These are phyloP conservation scores for Telenomus remus DNA, from an alignment of 1,140 invertebrate genomes.

Conservation along the genomic window DNA sequence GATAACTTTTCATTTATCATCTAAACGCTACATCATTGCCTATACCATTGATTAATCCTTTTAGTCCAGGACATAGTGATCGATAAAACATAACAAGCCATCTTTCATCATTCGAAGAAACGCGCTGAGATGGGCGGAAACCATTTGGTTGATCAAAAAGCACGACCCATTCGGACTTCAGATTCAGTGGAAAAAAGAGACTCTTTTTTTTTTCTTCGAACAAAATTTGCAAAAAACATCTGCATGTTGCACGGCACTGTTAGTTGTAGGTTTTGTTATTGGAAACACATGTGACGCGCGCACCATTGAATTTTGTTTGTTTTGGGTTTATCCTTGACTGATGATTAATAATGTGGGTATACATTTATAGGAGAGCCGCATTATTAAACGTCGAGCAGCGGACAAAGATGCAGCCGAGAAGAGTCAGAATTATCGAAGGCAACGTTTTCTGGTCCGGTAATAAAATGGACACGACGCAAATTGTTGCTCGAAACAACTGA, in stretches of 20 bases:
- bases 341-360: slow-evolving; percentile 3
- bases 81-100: too few relatives aligned
- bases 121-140: too few relatives aligned
- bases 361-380: slow-evolving; percentile 15
- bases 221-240: too few relatives aligned
- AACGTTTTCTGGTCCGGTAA: slow-evolving; percentile 23
- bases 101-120: too few relatives aligned
- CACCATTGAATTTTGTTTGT: slow-evolving; percentile 4
- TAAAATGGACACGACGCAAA: slow-evolving; percentile 11
- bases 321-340: slow-evolving; percentile 1
- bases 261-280: background rate
- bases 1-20: background rate
- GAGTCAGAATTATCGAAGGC: slow-evolving; percentile 22
- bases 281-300: slow-evolving; percentile 14
- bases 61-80: background rate
- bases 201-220: too few relatives aligned
- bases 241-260: too few relatives aligned
- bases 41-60: slow-evolving; percentile 4
- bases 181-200: too few relatives aligned
- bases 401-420: slow-evolving; percentile 20
- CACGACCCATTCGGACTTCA: too few relatives aligned
- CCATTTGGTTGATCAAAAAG: too few relatives aligned
- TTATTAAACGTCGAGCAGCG: slow-evolving; percentile 10
- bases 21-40: background rate
- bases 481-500: slow-evolving; percentile 14